These are phyloP conservation scores for Ataeniobius toweri DNA, from an alignment of 2,797 vertebrate species.

Conservation along the genomic window DNA sequence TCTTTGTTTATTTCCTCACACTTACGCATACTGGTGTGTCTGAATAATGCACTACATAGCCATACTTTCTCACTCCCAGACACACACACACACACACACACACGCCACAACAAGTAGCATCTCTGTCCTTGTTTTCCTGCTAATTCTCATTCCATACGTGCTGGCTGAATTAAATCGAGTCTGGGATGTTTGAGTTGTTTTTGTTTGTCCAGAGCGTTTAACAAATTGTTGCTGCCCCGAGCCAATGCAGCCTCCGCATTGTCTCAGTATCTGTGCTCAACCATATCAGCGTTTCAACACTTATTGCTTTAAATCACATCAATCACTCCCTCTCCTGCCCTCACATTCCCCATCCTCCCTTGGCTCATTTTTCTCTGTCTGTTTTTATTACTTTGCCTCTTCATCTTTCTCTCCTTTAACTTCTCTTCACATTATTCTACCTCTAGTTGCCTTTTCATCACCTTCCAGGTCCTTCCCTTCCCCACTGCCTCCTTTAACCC, in stretches of 20 bases:
- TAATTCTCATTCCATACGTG: constrained; percentile 63
- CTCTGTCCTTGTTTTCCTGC: constrained; percentile 35
- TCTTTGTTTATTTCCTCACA: constrained; percentile 12
- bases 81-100: constrained; percentile 10
- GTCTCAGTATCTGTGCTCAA: constrained; percentile 77
- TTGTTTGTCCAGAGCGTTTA: constrained; percentile 75
- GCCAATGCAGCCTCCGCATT: constrained; percentile 68
- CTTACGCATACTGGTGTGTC: not conserved
- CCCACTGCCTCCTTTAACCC: constrained; percentile 57
- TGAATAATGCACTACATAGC: not conserved
- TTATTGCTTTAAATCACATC: constrained; percentile 89
- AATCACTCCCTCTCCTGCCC: constrained; percentile 77
- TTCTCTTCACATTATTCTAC: constrained; percentile 75
- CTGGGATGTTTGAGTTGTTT: constrained; percentile 72
- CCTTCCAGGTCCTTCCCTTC: constrained; percentile 46
- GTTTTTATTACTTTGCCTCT: constrained; percentile 81
- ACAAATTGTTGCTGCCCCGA: constrained; percentile 75
- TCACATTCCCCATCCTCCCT: constrained; percentile 66
- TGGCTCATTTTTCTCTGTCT: constrained; percentile 81
- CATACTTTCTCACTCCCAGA: constrained; percentile 1
- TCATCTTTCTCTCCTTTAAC: constrained; percentile 78
- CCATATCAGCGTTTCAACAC: constrained; percentile 80
- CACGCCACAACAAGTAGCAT: constrained; percentile 10
- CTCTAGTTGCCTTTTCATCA: constrained; percentile 75
- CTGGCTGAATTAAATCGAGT: constrained; percentile 73